Percentiles rank a stretch among this genome's conserved stretches.
phyloP scores from a whole-genome alignment of 2,113 vertebrate species.

The Scartelaos histophorus region DNA sequence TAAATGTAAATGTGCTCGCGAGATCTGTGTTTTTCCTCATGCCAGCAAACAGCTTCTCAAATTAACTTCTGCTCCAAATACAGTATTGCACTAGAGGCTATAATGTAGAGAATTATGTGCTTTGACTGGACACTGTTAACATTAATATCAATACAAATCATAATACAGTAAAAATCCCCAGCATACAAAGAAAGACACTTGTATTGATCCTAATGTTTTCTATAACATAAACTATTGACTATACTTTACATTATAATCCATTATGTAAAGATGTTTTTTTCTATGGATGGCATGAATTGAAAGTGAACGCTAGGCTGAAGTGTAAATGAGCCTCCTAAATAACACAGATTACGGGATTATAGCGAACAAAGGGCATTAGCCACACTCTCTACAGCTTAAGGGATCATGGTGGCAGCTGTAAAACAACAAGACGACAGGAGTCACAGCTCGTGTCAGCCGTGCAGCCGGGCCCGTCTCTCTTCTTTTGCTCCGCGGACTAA shows the following conservation, averaged over 20 bases:
- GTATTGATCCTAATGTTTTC: background rate
- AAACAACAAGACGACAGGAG: conserved; percentile 74
- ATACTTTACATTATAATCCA: conserved; percentile 16
- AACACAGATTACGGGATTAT: conserved; percentile 81
- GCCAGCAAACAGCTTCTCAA: conserved; percentile 38
- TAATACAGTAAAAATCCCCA: background rate
- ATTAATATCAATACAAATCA: background rate
- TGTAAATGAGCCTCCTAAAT: conserved; percentile 79
- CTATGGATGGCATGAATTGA: conserved; percentile 51
- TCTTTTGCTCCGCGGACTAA: conserved; percentile 37
- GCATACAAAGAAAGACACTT: background rate
- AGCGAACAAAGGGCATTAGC: conserved; percentile 80
- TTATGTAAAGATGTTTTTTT: conserved; percentile 25
- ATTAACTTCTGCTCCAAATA: conserved; percentile 60
- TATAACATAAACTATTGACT: conserved; percentile 28
- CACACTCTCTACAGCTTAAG: conserved; percentile 76
- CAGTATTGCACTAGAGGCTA: conserved; percentile 44
- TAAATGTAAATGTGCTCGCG: conserved; percentile 45
- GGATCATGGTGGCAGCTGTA: conserved; percentile 80
- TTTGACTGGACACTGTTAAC: background rate
- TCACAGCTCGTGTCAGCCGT: conserved; percentile 63
- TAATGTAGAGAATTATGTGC: conserved; percentile 18
- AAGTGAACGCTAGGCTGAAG: conserved; percentile 56
- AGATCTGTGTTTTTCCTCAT: conserved; percentile 33
- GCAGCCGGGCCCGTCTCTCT: conserved; percentile 23